Percentiles rank a stretch among this genome's conserved stretches.
Evolutionary conservation across 2,113 vertebrate species (phyloP).

Genomic region (Microtus pennsylvanicus): DNA sequence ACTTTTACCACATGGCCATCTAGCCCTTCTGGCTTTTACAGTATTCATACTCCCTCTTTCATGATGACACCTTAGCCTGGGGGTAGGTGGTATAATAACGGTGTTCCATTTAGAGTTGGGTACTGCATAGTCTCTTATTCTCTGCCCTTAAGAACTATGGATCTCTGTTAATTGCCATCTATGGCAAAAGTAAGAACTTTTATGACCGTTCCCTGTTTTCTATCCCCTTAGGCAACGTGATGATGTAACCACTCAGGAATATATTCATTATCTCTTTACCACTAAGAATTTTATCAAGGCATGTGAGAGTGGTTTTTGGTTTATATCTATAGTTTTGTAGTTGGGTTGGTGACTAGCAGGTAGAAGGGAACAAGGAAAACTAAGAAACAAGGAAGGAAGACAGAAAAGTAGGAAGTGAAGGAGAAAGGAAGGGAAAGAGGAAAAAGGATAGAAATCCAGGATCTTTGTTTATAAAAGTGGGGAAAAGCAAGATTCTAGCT

Average conservation of each 20-base stretch:
- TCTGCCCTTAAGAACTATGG: too few species aligned
- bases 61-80: background rate
- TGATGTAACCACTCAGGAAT: background rate
- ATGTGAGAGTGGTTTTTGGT: background rate
- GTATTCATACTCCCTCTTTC: background rate
- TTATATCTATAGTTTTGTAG: background rate
- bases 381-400: background rate
- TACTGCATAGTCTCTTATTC: background rate
- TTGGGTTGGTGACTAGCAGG: background rate
- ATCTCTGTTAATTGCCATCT: background rate
- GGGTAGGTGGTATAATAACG: too few species aligned
- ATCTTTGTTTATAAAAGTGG: background rate
- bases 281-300: background rate
- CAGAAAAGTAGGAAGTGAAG: background rate
- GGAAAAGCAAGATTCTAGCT: background rate
- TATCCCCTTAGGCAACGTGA: background rate
- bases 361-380: background rate
- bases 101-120: background rate
- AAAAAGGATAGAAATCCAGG: background rate
- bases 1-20: too few species aligned
- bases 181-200: background rate
- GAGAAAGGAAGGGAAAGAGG: too few species aligned
- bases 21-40: background rate
- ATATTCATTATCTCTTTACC: background rate
- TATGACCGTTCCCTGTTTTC: background rate